A percentile compares a stretch with the other conserved stretches of the same genome.
These are phyloP conservation scores for Standfussiana lucernea DNA, from an alignment of 2,888 invertebrate species.

Conservation along the genomic window DNA sequence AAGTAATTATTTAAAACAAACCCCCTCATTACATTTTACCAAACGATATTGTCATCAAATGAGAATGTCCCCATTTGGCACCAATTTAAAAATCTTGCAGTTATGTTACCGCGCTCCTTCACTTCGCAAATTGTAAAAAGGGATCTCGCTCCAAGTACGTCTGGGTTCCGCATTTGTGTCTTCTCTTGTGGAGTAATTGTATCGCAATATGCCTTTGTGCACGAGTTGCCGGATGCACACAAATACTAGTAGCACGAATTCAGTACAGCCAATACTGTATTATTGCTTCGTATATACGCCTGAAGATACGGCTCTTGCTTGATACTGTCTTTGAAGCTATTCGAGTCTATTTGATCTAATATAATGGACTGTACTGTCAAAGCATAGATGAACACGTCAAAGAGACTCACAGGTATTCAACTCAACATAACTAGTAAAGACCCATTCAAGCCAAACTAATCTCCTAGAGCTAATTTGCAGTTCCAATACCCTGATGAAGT, in stretches of 20 bases:
- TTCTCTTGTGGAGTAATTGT: not conserved
- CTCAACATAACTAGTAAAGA: not conserved
- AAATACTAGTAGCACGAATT: not conserved
- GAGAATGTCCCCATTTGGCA: not conserved
- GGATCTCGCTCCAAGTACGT: not conserved
- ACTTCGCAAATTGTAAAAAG: not conserved
- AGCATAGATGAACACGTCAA: not conserved
- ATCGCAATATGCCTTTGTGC: conserved; percentile 10
- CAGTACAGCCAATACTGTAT: not conserved
- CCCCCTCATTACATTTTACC: no score
- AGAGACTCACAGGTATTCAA: not conserved
- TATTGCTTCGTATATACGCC: not conserved
- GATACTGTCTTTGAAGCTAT: conserved; percentile 10
- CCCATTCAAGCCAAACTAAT: not conserved
- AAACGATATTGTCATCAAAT: not conserved
- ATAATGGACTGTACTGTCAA: not conserved
- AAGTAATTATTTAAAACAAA: no score
- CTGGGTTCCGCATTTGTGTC: not conserved
- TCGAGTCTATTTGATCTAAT: conserved; percentile 3
- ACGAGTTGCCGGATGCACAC: not conserved
- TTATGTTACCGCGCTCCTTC: not conserved
- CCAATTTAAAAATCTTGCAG: not conserved
- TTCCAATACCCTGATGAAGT: not conserved
- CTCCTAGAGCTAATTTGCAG: not conserved
- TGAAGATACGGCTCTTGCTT: not conserved